Percentiles rank a stretch among this genome's conserved stretches.
phyloP scores from a whole-genome alignment of 2,888 invertebrate species.

The Entomobrya proxima region DNA sequence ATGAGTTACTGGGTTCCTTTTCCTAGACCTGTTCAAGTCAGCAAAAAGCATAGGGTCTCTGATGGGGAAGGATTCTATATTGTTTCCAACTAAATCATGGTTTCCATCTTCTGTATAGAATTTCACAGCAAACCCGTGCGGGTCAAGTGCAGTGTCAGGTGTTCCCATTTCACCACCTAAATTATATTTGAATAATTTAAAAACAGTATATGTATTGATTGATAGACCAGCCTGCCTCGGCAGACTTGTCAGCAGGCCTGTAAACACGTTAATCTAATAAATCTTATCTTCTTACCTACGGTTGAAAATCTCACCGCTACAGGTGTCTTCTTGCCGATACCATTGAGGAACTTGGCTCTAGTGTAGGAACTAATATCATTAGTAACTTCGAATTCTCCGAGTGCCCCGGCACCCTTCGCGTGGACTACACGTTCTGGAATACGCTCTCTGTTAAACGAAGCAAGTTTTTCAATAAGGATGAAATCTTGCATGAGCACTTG shows the following conservation, averaged over 20 bases:
- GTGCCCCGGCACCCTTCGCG: conserved; percentile 81
- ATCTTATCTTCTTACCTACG: too few species aligned
- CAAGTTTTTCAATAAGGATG: conserved; percentile 86
- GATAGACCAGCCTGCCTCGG: too few species aligned
- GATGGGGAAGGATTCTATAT: conserved; percentile 93
- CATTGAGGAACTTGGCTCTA: conserved; percentile 87
- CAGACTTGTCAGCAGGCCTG: too few species aligned
- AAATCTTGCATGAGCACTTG: conserved; percentile 92
- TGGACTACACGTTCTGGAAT: too few species aligned
- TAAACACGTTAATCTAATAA: too few species aligned
- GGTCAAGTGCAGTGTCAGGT: conserved; percentile 60
- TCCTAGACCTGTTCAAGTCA: conserved; percentile 93
- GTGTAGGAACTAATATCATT: conserved; percentile 88
- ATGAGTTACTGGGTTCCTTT: conserved; percentile 94
- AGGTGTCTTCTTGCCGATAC: conserved; percentile 87
- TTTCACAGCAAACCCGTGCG: conserved; percentile 85
- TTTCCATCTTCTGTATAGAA: too few species aligned
- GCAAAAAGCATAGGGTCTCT: conserved; percentile 94
- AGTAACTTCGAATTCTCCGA: conserved; percentile 88
- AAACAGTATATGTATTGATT: too few species aligned
- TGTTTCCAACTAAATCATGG: conserved; percentile 77
- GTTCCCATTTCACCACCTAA: conserved; percentile 92
- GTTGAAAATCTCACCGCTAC: conserved; percentile 89
- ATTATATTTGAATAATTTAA: too few species aligned
- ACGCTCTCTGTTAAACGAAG: conserved; percentile 93